phyloP scores from a whole-genome alignment of 2,888 invertebrate genomes.

The Luperina testacea region DNA sequence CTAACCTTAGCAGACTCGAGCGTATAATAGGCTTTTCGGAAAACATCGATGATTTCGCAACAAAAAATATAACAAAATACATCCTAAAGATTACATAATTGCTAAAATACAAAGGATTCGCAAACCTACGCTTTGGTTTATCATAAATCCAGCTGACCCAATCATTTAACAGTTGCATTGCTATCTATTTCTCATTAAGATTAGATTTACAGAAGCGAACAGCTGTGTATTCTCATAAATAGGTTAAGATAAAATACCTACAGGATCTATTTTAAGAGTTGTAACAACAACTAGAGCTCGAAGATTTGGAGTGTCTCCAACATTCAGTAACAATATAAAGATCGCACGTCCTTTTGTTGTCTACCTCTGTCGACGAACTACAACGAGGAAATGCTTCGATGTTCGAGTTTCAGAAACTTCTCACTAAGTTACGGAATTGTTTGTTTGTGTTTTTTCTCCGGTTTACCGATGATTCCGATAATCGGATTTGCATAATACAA shows the following conservation, averaged over 20 bases:
- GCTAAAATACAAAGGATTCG: neutral
- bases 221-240: constrained; percentile 79
- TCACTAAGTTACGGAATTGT: constrained; percentile 17
- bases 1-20: neutral
- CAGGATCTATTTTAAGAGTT: constrained; percentile 80
- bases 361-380: constrained; percentile 55
- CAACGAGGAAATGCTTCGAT: constrained; percentile 48
- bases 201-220: constrained; percentile 71
- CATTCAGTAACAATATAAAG: constrained; percentile 74
- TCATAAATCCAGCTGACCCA: constrained; percentile 26
- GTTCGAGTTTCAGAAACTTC: constrained; percentile 25
- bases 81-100: neutral
- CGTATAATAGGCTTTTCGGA: neutral
- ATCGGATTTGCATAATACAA: constrained; percentile 20
- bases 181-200: constrained; percentile 58
- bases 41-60: neutral
- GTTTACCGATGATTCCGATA: neutral
- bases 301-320: constrained; percentile 87
- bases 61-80: neutral
- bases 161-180: constrained; percentile 32
- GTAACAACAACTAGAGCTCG: constrained; percentile 83
- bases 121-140: neutral
- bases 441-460: constrained; percentile 19
- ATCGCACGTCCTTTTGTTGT: constrained; percentile 74
- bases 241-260: constrained; percentile 83